Percentiles rank a stretch among this genome's conserved stretches.
Conservation (phyloP, 1,140 invertebrate species). For the Sinella curviseta region DNA sequence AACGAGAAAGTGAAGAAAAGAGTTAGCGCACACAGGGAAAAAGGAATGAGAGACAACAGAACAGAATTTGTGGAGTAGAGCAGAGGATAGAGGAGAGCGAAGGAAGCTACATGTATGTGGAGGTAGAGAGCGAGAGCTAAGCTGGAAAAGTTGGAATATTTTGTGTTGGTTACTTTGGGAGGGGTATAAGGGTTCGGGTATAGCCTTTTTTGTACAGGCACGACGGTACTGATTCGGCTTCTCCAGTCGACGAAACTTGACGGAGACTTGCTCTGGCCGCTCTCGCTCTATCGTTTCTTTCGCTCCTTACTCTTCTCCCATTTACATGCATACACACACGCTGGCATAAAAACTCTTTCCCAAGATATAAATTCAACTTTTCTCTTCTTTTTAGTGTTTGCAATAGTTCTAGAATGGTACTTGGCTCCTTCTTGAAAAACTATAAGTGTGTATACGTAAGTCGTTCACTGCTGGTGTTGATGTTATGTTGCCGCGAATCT, state of each 20-base stretch:
- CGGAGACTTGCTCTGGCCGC: not conserved
- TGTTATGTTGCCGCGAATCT: too few relatives aligned
- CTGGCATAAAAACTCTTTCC: too few relatives aligned
- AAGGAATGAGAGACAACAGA: not conserved
- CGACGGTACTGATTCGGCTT: slow-evolving; percentile 5
- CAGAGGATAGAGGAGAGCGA: not conserved
- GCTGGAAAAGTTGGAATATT: not conserved
- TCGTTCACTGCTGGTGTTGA: too few relatives aligned
- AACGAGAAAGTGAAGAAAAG: not conserved
- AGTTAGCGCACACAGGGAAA: not conserved
- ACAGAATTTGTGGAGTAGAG: too few relatives aligned
- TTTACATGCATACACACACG: not conserved
- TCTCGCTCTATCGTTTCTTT: not conserved
- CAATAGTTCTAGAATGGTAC: not conserved
- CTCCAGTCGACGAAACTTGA: slow-evolving; percentile 12
- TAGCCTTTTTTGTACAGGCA: not conserved
- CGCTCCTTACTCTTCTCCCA: not conserved
- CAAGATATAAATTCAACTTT: too few relatives aligned
- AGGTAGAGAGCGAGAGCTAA: not conserved
- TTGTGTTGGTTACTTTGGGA: not conserved
- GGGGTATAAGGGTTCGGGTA: slow-evolving; percentile 16
- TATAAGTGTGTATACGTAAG: too few relatives aligned
- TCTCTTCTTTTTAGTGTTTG: not conserved
- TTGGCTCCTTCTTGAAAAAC: not conserved
- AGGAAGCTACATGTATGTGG: not conserved